Percentiles rank a stretch among this genome's conserved stretches.
These are phyloP conservation scores for Oscheius sp. DNA, from an alignment of 2,888 invertebrate genomes.

Conservation along the genomic window DNA sequence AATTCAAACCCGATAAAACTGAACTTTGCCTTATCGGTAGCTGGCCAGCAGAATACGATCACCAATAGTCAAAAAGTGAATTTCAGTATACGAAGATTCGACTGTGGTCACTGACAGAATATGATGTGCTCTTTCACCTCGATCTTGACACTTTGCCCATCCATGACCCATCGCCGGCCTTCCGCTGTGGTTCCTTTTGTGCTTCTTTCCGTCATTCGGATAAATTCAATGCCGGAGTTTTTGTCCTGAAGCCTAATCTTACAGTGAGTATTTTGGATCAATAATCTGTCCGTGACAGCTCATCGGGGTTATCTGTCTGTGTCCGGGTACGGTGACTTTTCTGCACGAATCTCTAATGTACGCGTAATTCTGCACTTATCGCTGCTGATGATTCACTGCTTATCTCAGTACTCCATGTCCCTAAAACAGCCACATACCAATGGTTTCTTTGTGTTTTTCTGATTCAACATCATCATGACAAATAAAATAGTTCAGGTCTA, in stretches of 20 bases:
- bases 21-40: slow-evolving; percentile 8
- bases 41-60: not conserved
- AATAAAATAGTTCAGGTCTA: slow-evolving; percentile 49
- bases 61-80: not conserved
- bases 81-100: slow-evolving; percentile 68
- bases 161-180: slow-evolving; percentile 51
- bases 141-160: slow-evolving; percentile 62
- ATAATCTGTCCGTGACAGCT: not conserved
- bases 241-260: slow-evolving; percentile 63
- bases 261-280: slow-evolving; percentile 42
- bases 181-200: slow-evolving; percentile 64
- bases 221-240: slow-evolving; percentile 69
- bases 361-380: slow-evolving; percentile 21
- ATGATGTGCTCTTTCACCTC: slow-evolving; percentile 55
- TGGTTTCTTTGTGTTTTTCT: not conserved
- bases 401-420: slow-evolving; percentile 20
- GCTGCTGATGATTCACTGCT: slow-evolving; percentile 24
- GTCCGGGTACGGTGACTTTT: not conserved
- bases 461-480: not conserved
- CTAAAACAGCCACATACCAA: no score
- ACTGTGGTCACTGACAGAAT: slow-evolving; percentile 64
- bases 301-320: slow-evolving; percentile 11
- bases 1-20: slow-evolving; percentile 8
- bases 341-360: not conserved
- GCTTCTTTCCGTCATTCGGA: slow-evolving; percentile 67